phyloP scores from a whole-genome alignment of 2,888 invertebrate species.

The Ommatoiulus sabulosus region DNA sequence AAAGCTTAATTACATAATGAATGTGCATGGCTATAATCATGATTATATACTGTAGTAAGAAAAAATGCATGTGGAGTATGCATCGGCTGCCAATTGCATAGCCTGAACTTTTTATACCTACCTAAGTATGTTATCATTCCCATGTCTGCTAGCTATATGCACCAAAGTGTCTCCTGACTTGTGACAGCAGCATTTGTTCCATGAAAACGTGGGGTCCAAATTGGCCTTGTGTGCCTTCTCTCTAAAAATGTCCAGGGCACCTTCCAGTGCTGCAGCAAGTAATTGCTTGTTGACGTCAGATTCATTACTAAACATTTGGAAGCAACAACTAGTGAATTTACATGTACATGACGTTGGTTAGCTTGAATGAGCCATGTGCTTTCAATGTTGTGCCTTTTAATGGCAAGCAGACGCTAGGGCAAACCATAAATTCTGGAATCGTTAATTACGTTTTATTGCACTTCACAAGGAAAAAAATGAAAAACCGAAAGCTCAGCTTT shows the following conservation, averaged over 20 bases:
- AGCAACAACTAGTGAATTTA: not conserved
- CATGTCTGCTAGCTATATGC: constrained; percentile 49
- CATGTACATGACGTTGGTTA: not conserved
- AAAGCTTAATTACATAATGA: too few species aligned
- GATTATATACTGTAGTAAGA: too few species aligned
- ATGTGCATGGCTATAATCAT: too few species aligned
- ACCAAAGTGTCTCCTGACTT: constrained; percentile 51
- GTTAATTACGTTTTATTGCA: not conserved
- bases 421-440: constrained; percentile 12
- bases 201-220: not conserved
- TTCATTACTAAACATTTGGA: not conserved
- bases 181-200: not conserved
- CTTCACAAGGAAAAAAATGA: not conserved
- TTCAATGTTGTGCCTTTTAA: not conserved
- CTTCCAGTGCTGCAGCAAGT: constrained; percentile 16
- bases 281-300: constrained; percentile 14
- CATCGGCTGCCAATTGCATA: too few species aligned
- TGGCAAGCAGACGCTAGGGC: constrained; percentile 20
- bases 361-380: not conserved
- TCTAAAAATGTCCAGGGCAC: not conserved
- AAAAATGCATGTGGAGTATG: too few species aligned
- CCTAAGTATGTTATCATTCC: constrained; percentile 51
- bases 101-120: not conserved
- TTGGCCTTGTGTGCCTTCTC: not conserved
- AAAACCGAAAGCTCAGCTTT: too few species aligned